Evolutionary conservation across 2,113 vertebrate species (phyloP).

Genomic region (Muscicapa adusta): DNA sequence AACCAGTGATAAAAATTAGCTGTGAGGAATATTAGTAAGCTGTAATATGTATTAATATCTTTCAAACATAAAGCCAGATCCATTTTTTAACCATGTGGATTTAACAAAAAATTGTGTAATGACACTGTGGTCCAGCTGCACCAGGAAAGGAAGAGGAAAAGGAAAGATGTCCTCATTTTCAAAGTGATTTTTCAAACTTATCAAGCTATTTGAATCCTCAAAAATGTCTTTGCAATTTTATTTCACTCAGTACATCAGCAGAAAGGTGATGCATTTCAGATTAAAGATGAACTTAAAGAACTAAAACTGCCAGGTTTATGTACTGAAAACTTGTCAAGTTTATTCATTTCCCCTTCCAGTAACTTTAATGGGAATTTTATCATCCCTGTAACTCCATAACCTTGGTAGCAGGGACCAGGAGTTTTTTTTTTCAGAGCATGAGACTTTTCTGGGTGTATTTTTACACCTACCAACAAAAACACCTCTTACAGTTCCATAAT

Average conservation of each 20-base stretch:
- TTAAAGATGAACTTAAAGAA: not conserved
- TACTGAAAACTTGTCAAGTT: not conserved
- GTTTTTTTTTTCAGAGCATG: not conserved
- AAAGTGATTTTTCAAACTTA: not conserved
- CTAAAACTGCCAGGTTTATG: not conserved
- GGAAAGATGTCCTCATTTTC: not conserved
- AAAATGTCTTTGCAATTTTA: not conserved
- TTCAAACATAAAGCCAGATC: not conserved
- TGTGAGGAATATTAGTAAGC: not conserved
- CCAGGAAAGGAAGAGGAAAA: not conserved
- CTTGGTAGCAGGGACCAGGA: not conserved
- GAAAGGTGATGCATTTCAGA: not conserved
- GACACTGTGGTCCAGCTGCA: not conserved
- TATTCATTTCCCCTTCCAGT: not conserved
- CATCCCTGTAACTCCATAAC: not conserved
- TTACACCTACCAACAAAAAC: not conserved
- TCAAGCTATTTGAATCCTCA: not conserved
- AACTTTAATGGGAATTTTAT: not conserved
- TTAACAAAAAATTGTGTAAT: not conserved
- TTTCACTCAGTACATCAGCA: not conserved
- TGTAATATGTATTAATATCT: not conserved
- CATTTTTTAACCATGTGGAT: not conserved
- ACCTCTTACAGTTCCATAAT: not conserved
- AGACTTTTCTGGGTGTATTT: not conserved
- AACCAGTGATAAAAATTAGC: not conserved